Evolutionary conservation across 2,797 vertebrate species (phyloP), one percentile per base, ranked within the genome.

Genomic region (Vespertilio murinus): DNA sequence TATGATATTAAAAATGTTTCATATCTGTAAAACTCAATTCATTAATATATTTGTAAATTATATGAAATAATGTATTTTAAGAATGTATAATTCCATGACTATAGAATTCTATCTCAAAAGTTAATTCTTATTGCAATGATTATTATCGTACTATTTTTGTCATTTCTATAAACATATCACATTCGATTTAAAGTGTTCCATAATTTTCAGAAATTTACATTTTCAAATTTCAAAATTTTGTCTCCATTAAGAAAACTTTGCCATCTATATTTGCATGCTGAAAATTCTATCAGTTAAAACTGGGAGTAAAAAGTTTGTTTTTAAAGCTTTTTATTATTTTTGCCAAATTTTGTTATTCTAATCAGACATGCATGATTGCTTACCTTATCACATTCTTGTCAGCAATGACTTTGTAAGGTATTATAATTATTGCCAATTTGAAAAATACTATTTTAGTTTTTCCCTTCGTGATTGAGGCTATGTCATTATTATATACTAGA

Each of bases 181-280:
- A 70, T 28, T 83, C 23, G 5, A n/a, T 42, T 91, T 79, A 92
- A 78, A 20, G 38, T 90, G 74, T 90, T 13, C 38, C 8, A 59
- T 30, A 56, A 78, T 52, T 90, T 33, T n/a, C 30, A 8, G 35
- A 22, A 12, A 88, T 59, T 81, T 75, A 38, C n/a, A 83, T 84
- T 94, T 93, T 73, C 22, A 54, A 71, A 74, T 56, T 84, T 77
- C 11, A 93, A 71, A 16, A 69, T 79, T 83, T 94, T 40, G 20
- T n/a, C 28, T 73, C 5, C 74, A 38, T 82, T 47, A 75, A 70
- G 20, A 75, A 87, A 90, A 87, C 38, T 7, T 61, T 67, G 18
- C 47, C 86, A 18, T 56, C 25, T 56, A 61, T 42, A 28, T 87
- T 80, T 86, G 30, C 54, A 70, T 33, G 25, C 28, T 83, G 75